Base-by-base conservation (phyloP, 2,888 invertebrate species). In the Eustalomyia histrio region DNA sequence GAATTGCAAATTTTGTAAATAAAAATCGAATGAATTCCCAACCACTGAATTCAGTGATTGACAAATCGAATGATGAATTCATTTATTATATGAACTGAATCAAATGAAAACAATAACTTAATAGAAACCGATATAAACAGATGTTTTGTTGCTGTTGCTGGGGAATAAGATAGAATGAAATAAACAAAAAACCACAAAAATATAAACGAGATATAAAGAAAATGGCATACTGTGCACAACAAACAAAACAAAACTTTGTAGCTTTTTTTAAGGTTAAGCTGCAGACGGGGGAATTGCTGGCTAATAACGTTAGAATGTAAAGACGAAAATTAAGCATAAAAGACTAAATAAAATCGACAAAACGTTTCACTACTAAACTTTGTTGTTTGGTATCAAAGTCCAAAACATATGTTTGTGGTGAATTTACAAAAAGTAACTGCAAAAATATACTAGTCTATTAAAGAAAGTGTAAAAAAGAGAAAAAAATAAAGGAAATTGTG, bases 311-410 rank as follows among this genome's bases (percentile, higher is more conserved):
- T 47, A 47, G 43, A 43, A 43, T 14, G 12, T 2, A 14, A 43
- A 43, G 43, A 43, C 43, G 43, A 1, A n/a, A 47, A 35, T 17
- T 17, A 21, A 39, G n/a, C n/a, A n/a, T 17, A 5, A 21, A 5
- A 63, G 33, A 64, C 18, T 9, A 21, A n/a, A 35, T 16, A 6
- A 10, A 21, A n/a, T 33, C 29, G 39, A 7, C 43, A 73, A 55
- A 55, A 63, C 43, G 55, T 43, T 17, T 65, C 17, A 43, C 17
- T 63, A 63, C 24, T 55, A 55, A 17, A n/a, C n/a, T n/a, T n/a
- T n/a, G n/a, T n/a, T n/a, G n/a, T n/a, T n/a, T 52, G 17, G 78
- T 81, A 69, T 65, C 79, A 83, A 83, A 81, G 78, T 79, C 83
- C 81, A 83, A 72, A 58, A 29, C 39, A 39, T 33, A 76, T 61